Evolutionary conservation across 2,797 vertebrate genomes (phyloP).

Genomic region (Lutjanus argentimaculatus): DNA sequence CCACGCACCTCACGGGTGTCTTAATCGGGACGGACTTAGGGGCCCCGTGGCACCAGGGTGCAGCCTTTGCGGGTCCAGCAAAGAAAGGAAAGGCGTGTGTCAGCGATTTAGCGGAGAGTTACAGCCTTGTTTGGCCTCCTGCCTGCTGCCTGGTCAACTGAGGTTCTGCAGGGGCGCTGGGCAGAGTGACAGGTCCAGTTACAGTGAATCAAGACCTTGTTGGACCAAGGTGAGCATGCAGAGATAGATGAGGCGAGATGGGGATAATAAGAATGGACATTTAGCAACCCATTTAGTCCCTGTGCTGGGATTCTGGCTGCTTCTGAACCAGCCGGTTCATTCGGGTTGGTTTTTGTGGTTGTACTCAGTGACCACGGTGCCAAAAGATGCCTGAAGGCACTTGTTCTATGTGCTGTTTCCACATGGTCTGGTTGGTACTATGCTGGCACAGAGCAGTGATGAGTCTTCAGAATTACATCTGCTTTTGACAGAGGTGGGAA

Average conservation of each 20-base stretch:
- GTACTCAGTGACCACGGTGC: constrained; percentile 10
- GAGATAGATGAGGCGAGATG: constrained; percentile 46
- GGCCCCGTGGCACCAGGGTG: constrained; percentile 51
- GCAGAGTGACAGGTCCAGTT: constrained; percentile 52
- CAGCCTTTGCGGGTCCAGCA: constrained; percentile 64
- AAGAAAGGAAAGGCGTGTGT: constrained; percentile 81
- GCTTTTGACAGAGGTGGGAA: neutral
- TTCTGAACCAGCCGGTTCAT: constrained; percentile 50
- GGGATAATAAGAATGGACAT: constrained; percentile 42
- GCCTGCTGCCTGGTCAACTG: constrained; percentile 61
- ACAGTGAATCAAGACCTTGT: constrained; percentile 70
- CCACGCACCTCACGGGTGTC: constrained; percentile 40
- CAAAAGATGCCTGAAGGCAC: constrained; percentile 31
- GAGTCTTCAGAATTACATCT: constrained; percentile 11
- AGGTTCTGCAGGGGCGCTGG: constrained; percentile 46
- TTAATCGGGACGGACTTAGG: constrained; percentile 67
- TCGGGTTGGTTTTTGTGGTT: constrained; percentile 54
- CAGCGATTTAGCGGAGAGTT: constrained; percentile 68
- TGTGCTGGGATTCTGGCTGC: constrained; percentile 32
- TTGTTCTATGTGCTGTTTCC: constrained; percentile 24
- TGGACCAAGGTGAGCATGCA: constrained; percentile 52
- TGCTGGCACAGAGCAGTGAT: neutral
- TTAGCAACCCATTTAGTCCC: constrained; percentile 3
- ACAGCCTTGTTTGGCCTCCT: constrained; percentile 61
- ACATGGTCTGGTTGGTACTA: constrained; percentile 21